Base-by-base conservation (phyloP, 2,888 invertebrate genomes). In the Eupeodes luniger region DNA sequence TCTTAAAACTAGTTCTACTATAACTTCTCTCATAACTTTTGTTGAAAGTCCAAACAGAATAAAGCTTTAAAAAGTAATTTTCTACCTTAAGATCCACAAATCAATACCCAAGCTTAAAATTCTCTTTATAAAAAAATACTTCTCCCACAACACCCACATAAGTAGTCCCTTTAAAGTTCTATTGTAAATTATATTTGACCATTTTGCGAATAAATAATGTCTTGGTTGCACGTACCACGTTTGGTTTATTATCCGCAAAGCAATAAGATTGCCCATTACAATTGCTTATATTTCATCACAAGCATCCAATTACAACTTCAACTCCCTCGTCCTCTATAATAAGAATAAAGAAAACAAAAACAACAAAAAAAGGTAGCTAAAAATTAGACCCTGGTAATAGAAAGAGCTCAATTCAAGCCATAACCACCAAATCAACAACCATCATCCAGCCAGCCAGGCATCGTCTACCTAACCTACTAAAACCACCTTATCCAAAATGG, bases 191-290 rank as follows among this genome's bases (percentile, higher is more conserved):
- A 79, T 83, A 79, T 83, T 72, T 64, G 55, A 19, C 53, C 55
- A 70, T 70, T 70, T 67, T 36, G 5, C 7, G 12, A 27, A 47
- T 27, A 66, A 47, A 27, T 49, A 49, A 66, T 14, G 34, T 34
- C 49, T 36, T n/a, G 27, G 27, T 27, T 27, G 27, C 11, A 62
- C 36, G 87, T 76, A 77, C 80, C 87, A 84, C 57, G 72, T 87
- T 87, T 83, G 80, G 67, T 87, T 87, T 87, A 87, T 87, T 80
- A 81, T 81, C 87, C 80, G 76, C 87, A 67, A 77, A 84, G 80
- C 83, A 87, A 87, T 87, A 83, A 83, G 80, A 72, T 69, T 51
- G 62, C 57, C 70, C 76, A 19, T 79, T 72, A 66, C 49, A 64
- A 72, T 57, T 83, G 80, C 80, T 83, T 80, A 76, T 80, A 83